These are phyloP conservation scores for Dioctria linearis DNA, from an alignment of 2,888 invertebrate species.

Conservation along the genomic window DNA sequence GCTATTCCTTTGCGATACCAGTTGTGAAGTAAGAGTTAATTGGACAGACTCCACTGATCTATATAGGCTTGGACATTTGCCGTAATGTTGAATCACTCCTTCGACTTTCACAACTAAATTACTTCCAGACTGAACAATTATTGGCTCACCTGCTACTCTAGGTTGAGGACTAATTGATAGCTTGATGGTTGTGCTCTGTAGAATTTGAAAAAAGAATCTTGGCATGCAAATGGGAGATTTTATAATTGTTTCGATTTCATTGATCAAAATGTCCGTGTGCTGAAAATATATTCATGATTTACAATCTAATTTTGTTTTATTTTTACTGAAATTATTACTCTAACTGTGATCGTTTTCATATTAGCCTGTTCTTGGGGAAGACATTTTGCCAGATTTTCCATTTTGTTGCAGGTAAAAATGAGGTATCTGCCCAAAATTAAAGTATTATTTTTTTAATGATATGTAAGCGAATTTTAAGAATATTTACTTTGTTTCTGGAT, in stretches of 20 bases:
- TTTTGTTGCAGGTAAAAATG: conserved; percentile 67
- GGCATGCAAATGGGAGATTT: conserved; percentile 80
- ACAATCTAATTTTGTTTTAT: background rate
- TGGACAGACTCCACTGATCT: conserved; percentile 81
- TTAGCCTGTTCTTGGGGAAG: conserved; percentile 67
- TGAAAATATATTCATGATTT: conserved; percentile 58
- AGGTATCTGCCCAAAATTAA: conserved; percentile 57
- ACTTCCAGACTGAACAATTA: conserved; percentile 86
- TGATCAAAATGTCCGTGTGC: conserved; percentile 75
- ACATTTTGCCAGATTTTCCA: conserved; percentile 66
- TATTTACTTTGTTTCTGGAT: conserved; percentile 69
- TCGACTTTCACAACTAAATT: conserved; percentile 94
- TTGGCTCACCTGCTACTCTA: conserved; percentile 84
- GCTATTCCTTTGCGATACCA: conserved; percentile 71
- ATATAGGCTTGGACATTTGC: conserved; percentile 78
- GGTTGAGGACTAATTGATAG: conserved; percentile 87
- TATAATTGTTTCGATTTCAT: conserved; percentile 76
- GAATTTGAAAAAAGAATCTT: conserved; percentile 86
- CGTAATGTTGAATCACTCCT: conserved; percentile 86
- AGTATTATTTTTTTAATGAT: background rate
- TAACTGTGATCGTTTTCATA: conserved; percentile 69
- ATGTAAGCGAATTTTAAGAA: conserved; percentile 17
- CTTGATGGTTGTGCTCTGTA: conserved; percentile 87
- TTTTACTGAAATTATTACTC: conserved; percentile 58
- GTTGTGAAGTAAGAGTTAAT: conserved; percentile 79